Evolutionary conservation across 2,113 vertebrate species (phyloP).

Genomic region (Melospiza georgiana): DNA sequence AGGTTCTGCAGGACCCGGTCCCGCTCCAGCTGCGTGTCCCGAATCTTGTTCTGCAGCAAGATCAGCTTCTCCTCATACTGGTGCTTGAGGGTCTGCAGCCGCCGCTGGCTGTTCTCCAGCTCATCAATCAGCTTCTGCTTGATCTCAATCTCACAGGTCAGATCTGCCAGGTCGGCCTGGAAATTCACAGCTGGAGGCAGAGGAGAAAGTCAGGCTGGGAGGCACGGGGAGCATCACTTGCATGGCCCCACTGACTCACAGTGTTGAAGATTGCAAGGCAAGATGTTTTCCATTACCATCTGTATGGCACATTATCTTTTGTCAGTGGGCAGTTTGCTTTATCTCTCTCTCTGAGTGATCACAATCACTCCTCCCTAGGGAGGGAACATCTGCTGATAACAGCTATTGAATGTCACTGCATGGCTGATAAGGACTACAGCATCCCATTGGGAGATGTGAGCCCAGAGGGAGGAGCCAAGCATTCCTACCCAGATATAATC

Average conservation of each 20-base stretch:
- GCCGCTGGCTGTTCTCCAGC: constrained; percentile 94
- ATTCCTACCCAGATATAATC: no score
- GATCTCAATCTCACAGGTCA: constrained; percentile 98
- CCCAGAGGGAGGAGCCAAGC: no score
- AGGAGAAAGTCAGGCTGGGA: background rate
- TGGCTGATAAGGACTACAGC: no score
- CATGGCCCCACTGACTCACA: background rate
- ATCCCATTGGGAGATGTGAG: no score
- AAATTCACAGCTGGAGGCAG: constrained; percentile 81
- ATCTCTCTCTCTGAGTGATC: no score
- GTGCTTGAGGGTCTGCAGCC: constrained; percentile 92
- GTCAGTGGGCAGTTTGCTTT: no score
- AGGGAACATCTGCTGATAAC: no score
- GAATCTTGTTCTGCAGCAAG: constrained; percentile 95
- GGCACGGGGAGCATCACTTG: background rate
- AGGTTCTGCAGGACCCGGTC: constrained; percentile 96
- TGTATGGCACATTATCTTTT: no score
- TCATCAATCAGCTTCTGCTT: constrained; percentile 98
- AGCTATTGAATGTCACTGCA: no score
- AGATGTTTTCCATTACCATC: no score
- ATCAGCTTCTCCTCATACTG: constrained; percentile 98
- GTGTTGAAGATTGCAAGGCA: no score
- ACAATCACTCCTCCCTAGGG: no score
- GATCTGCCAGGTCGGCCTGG: constrained; percentile 91
- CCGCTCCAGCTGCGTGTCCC: constrained; percentile 94